A percentile compares a stretch with the other conserved stretches of the same genome.
These are phyloP conservation scores for Rhea pennata DNA, from an alignment of 2,113 vertebrate genomes.

Conservation along the genomic window DNA sequence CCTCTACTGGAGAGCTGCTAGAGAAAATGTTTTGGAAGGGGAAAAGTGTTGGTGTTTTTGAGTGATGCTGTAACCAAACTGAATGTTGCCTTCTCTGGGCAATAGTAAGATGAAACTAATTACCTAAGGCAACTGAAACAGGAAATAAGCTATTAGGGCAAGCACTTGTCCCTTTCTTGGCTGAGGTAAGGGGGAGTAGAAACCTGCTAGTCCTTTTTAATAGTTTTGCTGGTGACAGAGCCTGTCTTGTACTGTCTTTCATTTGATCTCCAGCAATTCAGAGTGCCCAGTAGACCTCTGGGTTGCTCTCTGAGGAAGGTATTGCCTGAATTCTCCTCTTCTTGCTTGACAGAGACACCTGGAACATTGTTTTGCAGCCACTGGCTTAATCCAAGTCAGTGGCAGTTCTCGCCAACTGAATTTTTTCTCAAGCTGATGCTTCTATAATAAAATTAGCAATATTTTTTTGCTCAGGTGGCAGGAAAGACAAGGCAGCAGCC, in stretches of 20 bases:
- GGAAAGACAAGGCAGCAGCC: slow-evolving; percentile 48
- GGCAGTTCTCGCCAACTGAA: not conserved
- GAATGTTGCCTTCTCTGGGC: not conserved
- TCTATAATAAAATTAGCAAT: not conserved
- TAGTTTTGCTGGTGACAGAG: not conserved
- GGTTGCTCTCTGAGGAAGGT: not conserved
- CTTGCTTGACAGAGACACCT: not conserved
- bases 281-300: not conserved
- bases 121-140: not conserved
- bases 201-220: not conserved
- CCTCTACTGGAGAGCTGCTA: slow-evolving; percentile 20
- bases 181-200: not conserved
- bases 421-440: not conserved
- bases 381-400: not conserved
- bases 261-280: not conserved
- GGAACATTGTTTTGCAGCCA: not conserved
- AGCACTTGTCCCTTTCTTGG: not conserved
- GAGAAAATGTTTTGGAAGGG: not conserved
- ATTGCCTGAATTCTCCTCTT: slow-evolving; percentile 30
- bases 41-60: not conserved
- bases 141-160: not conserved
- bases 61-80: not conserved
- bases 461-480: not conserved
- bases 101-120: not conserved
- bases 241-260: not conserved